Evolutionary conservation across 2,113 vertebrate species (phyloP).

Genomic region (Gila orcuttii): DNA sequence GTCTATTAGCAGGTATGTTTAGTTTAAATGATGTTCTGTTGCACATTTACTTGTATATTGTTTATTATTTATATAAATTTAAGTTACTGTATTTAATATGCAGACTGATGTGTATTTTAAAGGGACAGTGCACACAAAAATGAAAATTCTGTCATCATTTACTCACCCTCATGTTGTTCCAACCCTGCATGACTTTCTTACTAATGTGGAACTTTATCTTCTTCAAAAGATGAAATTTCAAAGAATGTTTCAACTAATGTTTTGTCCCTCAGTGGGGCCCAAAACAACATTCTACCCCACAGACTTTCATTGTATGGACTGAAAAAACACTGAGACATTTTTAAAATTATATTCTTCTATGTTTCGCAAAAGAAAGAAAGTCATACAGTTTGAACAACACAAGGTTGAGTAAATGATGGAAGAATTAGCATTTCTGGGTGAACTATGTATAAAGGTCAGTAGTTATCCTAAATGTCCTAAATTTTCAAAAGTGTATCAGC

Average conservation of each 20-base stretch:
- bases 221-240: not conserved
- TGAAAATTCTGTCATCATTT: not conserved
- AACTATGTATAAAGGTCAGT: constrained; percentile 9
- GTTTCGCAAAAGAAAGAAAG: not conserved
- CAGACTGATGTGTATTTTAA: not conserved
- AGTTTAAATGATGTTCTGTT: not conserved
- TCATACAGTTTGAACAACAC: not conserved
- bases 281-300: not conserved
- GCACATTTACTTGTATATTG: not conserved
- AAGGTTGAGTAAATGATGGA: not conserved
- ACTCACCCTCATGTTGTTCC: not conserved
- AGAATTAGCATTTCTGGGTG: not conserved
- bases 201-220: not conserved
- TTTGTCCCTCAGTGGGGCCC: not conserved
- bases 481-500: not conserved
- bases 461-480: not conserved
- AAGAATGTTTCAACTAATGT: not conserved
- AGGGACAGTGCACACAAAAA: not conserved
- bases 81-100: not conserved
- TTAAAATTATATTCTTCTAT: no score
- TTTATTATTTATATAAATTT: not conserved
- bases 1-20: not conserved
- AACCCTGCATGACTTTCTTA: not conserved
- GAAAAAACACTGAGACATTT: not conserved
- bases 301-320: not conserved